Evolutionary conservation across 2,797 vertebrate genomes (phyloP).

Genomic region (Acomys russatus): DNA sequence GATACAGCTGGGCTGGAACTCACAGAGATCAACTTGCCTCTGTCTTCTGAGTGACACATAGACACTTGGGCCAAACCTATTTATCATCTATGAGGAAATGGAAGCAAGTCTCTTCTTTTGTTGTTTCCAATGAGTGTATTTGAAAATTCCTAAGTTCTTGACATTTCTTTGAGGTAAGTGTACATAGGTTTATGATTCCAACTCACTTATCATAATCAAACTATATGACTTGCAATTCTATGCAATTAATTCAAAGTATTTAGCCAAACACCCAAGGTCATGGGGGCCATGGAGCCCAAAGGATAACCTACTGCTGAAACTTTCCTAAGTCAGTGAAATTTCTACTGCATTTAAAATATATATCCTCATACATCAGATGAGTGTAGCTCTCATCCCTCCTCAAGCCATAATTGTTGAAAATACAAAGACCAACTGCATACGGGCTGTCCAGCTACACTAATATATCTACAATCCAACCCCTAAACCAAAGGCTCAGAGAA

Average conservation of each 20-base stretch:
- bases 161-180: not conserved
- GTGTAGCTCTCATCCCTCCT: not conserved
- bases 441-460: not conserved
- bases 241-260: not conserved
- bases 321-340: not conserved
- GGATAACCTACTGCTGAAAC: not conserved
- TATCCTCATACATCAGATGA: too few relatives aligned
- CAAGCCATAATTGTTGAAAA: too few relatives aligned
- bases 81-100: slow-evolving; percentile 5
- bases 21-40: not conserved
- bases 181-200: not conserved
- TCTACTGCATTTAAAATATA: not conserved
- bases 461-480: not conserved
- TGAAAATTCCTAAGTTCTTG: not conserved
- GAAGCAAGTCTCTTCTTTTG: not conserved
- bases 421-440: not conserved
- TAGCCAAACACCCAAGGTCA: not conserved
- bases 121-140: not conserved
- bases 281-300: not conserved
- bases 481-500: not conserved
- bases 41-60: not conserved
- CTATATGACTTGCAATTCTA: not conserved
- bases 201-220: not conserved
- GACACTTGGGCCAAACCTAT: not conserved
- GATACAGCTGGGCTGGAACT: not conserved